Base-by-base conservation (phyloP, 2,113 vertebrate species). In the Cichladusa arquata region DNA sequence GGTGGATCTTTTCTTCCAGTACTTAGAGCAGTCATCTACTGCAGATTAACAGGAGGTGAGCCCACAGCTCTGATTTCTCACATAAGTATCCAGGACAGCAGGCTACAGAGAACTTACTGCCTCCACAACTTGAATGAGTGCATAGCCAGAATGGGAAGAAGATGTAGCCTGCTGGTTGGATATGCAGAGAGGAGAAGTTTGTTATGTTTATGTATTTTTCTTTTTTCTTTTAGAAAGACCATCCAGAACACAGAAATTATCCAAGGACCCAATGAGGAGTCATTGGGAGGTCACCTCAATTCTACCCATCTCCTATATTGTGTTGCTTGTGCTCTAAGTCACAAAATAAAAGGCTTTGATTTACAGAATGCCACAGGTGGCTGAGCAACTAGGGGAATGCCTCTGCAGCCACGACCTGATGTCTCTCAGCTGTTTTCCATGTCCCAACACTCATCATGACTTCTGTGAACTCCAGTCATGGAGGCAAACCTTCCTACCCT, bases 201-300 rank as follows among this genome's bases (percentile, higher is more conserved):
- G 3, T 14, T 72, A 19, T 20, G 3, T 40, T 85, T 33, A 31
- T 44, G 6, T 19, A 10, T 33, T 72, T 76, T 88, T 67, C 4
- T 17, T 33, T 72, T 76, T 88, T 64, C 19, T 17, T 61, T 19
- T 29, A 81, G 34, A 56, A 90, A 38, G 47, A 54, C 11, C 2
- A 54, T n/a, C 23, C 20, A n/a, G 5, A 24, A 13, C 8, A 60
- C 64, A 64, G 6, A 85, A 94, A 56, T 51, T 2, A 56, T 8
- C 6, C 16, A n/a, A 92, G 22, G 2, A 88, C 16, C 7, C 42
- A 70, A 5, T 50, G 61, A 34, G 12, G 19, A 45, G 44, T 19
- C 44, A 45, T 20, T 45, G 44, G 47, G 34, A 70, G 5, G 5
- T 60, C 31, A n/a, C 4, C 7, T 8, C 0, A 1, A 17, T 19